Evolutionary conservation across 2,113 vertebrate species (phyloP), one percentile per base, ranked within the genome.

Genomic region (Tragelaphus strepsiceros): DNA sequence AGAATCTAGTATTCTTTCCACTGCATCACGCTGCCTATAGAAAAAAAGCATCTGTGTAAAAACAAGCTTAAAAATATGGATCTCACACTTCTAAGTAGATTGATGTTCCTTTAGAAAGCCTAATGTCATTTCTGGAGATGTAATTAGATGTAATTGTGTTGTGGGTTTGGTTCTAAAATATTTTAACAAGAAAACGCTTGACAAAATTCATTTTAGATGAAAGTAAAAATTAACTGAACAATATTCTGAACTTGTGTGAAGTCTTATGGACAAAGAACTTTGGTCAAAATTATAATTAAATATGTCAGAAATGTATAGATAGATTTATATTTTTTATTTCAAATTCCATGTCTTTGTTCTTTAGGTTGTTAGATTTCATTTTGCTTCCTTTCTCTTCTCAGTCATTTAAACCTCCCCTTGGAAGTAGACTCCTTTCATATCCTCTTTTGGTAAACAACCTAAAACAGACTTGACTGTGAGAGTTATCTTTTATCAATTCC

Each of bases 121-220:
- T 49, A 96, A 91, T 81, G 59, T 28, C 54, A 96, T 96, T 95
- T 96, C 77, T 93, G 12, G 24, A 96, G 54, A 89, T 86, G 4
- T 96, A 89, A 96, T 78, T 96, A 96, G 43, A 89, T 83, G 2
- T 96, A 89, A 96, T 61, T 96, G 26, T 96, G 32, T 58, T 88
- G n/a, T 86, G 24, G 6, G 77, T 86, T 97, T 89, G 85, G 74
- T 59, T 94, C 83, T 78, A 78, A 96, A 93, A 77, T 10, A 39
- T 93, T 93, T 96, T 88, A 93, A 89, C 64, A 80, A 93, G 82
- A 88, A 81, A 11, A 77, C 54, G 19, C 43, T 17, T 88, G 22
- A 74, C 24, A 92, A 95, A 89, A 77, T 49, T 86, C 91, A 82
- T 91, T 96, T 97, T 74, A 32, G 85, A 22, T 88, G 54, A 26